phyloP scores from a whole-genome alignment of 1,140 invertebrate species.

The Zaprionus camerounensis region DNA sequence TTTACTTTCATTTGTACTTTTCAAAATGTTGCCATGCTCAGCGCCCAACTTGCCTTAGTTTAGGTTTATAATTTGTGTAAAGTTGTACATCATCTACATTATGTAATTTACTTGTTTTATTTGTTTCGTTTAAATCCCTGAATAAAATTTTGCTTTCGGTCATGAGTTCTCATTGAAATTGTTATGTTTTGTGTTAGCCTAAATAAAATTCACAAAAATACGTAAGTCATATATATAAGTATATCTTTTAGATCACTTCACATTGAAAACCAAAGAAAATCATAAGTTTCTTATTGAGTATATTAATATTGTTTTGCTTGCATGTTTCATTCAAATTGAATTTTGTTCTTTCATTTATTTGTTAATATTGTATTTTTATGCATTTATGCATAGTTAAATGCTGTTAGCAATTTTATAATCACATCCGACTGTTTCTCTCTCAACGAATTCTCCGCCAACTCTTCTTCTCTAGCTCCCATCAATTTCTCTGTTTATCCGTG shows the following conservation, averaged over 20 bases:
- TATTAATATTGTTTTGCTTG: conserved; percentile 50
- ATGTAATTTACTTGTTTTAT: conserved; percentile 32
- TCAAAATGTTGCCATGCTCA: conserved; percentile 64
- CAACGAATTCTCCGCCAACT: conserved; percentile 48
- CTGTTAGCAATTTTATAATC: conserved; percentile 80
- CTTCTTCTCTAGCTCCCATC: conserved; percentile 19
- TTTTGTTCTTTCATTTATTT: conserved; percentile 38
- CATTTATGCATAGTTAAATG: conserved; percentile 80
- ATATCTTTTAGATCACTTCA: conserved; percentile 76
- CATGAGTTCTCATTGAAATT: conserved; percentile 63
- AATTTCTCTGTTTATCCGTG: conserved; percentile 1
- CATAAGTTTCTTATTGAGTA: conserved; percentile 48
- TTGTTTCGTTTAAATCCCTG: conserved; percentile 75
- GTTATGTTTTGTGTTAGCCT: conserved; percentile 71
- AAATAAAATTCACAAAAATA: conserved; percentile 82
- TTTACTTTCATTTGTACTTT: conserved; percentile 74
- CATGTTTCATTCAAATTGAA: conserved; percentile 35
- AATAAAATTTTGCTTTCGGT: conserved; percentile 82
- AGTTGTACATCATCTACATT: conserved; percentile 40
- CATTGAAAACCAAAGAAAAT: conserved; percentile 69
- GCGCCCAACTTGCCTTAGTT: conserved; percentile 48
- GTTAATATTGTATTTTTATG: conserved; percentile 73
- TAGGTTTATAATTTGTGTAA: conserved; percentile 22
- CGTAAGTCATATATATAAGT: conserved; percentile 67
- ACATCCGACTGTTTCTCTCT: conserved; percentile 77